Percentiles rank a stretch among this genome's conserved stretches.
Conservation (phyloP, 2,113 vertebrate species). For the Telmatochromis sp. region DNA sequence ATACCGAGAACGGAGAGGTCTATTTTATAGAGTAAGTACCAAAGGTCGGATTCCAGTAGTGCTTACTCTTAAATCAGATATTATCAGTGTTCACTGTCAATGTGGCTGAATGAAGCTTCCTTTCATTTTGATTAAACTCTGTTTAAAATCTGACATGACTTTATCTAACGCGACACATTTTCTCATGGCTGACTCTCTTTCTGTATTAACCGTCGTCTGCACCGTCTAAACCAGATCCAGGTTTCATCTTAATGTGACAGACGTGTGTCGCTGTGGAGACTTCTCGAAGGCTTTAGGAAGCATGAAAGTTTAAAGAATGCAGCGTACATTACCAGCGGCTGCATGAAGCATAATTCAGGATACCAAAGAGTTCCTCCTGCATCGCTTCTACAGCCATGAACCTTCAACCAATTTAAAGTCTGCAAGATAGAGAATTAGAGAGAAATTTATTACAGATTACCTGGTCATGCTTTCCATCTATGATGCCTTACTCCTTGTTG, state of each 20-base stretch:
- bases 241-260: background rate
- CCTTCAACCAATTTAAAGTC: background rate
- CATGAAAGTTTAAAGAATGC: background rate
- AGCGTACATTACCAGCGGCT: background rate
- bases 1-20: slow-evolving; percentile 99
- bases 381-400: background rate
- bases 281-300: background rate
- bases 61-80: background rate
- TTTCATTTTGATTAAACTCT: background rate
- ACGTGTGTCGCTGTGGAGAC: background rate
- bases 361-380: background rate
- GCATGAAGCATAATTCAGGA: background rate
- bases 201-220: background rate
- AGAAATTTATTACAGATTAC: background rate
- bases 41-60: fast-evolving
- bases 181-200: background rate
- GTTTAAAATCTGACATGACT: background rate
- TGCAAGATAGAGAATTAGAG: background rate
- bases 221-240: background rate
- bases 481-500: background rate
- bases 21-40: slow-evolving; percentile 94
- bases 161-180: background rate
- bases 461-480: background rate
- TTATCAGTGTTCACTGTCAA: background rate
- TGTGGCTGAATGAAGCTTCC: background rate